A percentile compares a stretch with the other conserved stretches of the same genome.
phyloP scores from a whole-genome alignment of 2,113 vertebrate species.

The Xiphophorus hellerii region DNA sequence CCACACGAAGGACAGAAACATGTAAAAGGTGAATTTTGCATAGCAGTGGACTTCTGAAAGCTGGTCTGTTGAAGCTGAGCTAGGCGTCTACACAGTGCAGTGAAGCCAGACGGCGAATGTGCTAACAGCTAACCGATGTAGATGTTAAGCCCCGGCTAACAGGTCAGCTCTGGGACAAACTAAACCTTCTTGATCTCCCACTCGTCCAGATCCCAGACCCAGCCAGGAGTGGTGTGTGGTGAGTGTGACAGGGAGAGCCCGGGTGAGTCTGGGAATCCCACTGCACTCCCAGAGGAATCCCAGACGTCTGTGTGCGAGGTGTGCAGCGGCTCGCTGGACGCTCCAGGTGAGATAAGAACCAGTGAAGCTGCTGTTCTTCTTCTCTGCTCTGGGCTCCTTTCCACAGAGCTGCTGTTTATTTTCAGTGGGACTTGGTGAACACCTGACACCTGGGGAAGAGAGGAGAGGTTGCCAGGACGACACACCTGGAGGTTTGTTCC shows the following conservation, averaged over 20 bases:
- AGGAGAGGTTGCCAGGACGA: constrained; percentile 80
- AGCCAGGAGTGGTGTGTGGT: constrained; percentile 85
- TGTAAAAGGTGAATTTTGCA: no score
- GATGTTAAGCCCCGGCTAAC: constrained; percentile 48
- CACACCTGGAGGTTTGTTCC: constrained; percentile 81
- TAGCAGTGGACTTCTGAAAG: constrained; percentile 69
- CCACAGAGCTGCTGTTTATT: constrained; percentile 5
- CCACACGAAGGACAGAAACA: no score
- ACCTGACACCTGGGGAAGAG: constrained; percentile 89
- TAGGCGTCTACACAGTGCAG: constrained; percentile 63
- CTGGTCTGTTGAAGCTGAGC: constrained; percentile 75
- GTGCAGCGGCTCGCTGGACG: constrained; percentile 90
- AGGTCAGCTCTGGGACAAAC: constrained; percentile 50
- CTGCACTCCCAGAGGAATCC: constrained; percentile 88
- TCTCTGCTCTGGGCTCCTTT: no score
- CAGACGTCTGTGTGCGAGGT: constrained; percentile 87
- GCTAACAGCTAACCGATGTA: constrained; percentile 4
- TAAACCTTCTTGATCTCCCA: constrained; percentile 34
- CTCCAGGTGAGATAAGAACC: constrained; percentile 84
- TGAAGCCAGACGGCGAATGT: constrained; percentile 59
- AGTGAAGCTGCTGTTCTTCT: neutral
- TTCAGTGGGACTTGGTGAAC: constrained; percentile 88
- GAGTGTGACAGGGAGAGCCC: constrained; percentile 88
- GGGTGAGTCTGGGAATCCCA: constrained; percentile 90
- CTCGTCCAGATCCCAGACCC: constrained; percentile 92